Conservation (phyloP, 2,888 invertebrate species). For the Melitaea athalia region DNA sequence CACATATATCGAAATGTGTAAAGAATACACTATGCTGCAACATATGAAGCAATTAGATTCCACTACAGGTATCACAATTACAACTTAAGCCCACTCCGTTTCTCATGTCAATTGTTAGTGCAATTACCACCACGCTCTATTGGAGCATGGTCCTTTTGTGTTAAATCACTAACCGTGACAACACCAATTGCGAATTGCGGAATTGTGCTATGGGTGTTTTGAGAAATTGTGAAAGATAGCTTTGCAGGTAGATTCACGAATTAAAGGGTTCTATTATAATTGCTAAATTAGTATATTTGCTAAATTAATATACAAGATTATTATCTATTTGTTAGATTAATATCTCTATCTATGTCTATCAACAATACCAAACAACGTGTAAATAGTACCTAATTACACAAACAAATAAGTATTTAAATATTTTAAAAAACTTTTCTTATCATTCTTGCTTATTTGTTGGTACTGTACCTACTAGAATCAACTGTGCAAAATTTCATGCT, state of each 20-base stretch:
- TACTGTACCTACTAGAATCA: too few relatives aligned
- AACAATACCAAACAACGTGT: too few relatives aligned
- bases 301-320: too few relatives aligned
- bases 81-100: slow-evolving; percentile 46
- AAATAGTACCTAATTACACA: too few relatives aligned
- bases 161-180: slow-evolving; percentile 63
- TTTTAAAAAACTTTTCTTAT: too few relatives aligned
- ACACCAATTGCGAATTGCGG: slow-evolving; percentile 48
- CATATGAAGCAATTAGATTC: slow-evolving; percentile 8
- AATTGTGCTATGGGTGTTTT: slow-evolving; percentile 28
- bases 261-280: not conserved
- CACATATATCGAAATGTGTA: too few relatives aligned
- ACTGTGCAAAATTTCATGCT: too few relatives aligned
- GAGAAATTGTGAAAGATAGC: slow-evolving; percentile 24
- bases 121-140: slow-evolving; percentile 73
- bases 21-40: not conserved
- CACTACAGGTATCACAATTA: slow-evolving; percentile 7
- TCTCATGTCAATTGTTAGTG: slow-evolving; percentile 73
- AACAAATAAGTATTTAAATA: too few relatives aligned
- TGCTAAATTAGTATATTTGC: too few relatives aligned
- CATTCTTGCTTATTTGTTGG: too few relatives aligned
- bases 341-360: too few relatives aligned
- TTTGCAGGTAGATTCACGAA: slow-evolving; percentile 7
- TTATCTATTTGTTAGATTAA: too few relatives aligned
- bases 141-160: slow-evolving; percentile 71